Conservation (phyloP, 64 coral and sea anemone species). For the Actinia equina region DNA sequence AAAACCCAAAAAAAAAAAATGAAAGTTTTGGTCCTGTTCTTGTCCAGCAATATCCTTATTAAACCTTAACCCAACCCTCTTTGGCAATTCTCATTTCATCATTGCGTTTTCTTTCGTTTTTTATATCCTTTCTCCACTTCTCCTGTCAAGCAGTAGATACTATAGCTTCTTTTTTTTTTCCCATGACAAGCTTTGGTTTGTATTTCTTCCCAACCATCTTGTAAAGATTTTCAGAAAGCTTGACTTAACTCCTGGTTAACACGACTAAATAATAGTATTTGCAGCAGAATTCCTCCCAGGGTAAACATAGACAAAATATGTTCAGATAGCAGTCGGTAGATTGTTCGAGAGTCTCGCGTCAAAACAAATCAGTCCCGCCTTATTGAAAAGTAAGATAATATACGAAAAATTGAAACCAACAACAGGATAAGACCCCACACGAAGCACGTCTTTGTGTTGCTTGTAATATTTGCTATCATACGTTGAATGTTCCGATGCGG, state of each 20-base stretch:
- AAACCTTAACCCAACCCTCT: too few relatives aligned
- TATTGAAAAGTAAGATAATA: slow-evolving; percentile 82
- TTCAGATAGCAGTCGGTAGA: slow-evolving; percentile 29
- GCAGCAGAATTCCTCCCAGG: slow-evolving; percentile 86
- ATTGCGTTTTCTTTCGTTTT: not conserved
- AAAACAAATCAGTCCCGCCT: slow-evolving; percentile 42
- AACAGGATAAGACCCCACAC: slow-evolving; percentile 82
- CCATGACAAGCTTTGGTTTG: not conserved
- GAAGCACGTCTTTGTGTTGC: slow-evolving; percentile 90
- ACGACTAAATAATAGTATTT: slow-evolving; percentile 92
- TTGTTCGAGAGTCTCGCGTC: not conserved
- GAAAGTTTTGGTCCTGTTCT: too few relatives aligned
- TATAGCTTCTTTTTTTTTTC: not conserved
- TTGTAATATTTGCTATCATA: slow-evolving; percentile 94
- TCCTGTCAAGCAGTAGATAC: not conserved
- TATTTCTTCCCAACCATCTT: slow-evolving; percentile 38
- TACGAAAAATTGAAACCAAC: slow-evolving; percentile 93
- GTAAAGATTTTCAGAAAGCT: slow-evolving; percentile 74
- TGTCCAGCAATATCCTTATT: too few relatives aligned
- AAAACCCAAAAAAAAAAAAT: too few relatives aligned
- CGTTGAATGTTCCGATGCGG: slow-evolving; percentile 58
- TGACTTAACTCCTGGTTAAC: slow-evolving; percentile 89
- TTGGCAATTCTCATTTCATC: not conserved
- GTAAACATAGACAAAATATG: slow-evolving; percentile 67
- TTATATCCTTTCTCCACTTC: too few relatives aligned